Conservation (phyloP, 2,888 invertebrate species). For the Shargacucullia verbasci region DNA sequence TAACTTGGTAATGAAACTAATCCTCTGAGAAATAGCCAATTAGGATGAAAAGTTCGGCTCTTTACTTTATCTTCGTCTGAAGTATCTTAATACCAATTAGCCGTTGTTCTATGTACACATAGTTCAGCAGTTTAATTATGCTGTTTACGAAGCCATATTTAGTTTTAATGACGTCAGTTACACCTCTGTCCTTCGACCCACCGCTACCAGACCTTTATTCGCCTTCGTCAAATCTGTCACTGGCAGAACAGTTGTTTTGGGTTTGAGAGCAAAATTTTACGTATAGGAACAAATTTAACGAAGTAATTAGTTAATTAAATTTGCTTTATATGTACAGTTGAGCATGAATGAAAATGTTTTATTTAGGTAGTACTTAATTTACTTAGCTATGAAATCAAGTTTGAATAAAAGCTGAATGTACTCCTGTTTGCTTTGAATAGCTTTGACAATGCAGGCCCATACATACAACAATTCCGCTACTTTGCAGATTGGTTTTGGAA, state of each 20-base stretch:
- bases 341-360: background rate
- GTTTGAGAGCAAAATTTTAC: slow-evolving; percentile 30
- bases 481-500: slow-evolving; percentile 39
- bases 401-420: slow-evolving; percentile 3
- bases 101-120: background rate
- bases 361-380: too few relatives aligned
- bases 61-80: background rate
- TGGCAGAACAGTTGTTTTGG: slow-evolving; percentile 45
- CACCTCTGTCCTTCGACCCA: slow-evolving; percentile 22
- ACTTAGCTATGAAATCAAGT: background rate
- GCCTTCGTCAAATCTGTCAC: slow-evolving; percentile 63
- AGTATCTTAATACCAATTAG: background rate
- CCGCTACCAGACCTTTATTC: slow-evolving; percentile 32
- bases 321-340: background rate
- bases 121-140: slow-evolving; percentile 7
- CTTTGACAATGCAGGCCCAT: slow-evolving; percentile 32
- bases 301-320: slow-evolving; percentile 25
- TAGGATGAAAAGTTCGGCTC: background rate
- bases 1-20: too few relatives aligned
- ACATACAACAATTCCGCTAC: slow-evolving; percentile 35
- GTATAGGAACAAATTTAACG: slow-evolving; percentile 14
- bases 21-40: background rate
- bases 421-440: slow-evolving; percentile 8
- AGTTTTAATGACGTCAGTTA: slow-evolving; percentile 38
- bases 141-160: slow-evolving; percentile 29